Conservation (phyloP, 2,888 invertebrate genomes). For the Cinara cedri region DNA sequence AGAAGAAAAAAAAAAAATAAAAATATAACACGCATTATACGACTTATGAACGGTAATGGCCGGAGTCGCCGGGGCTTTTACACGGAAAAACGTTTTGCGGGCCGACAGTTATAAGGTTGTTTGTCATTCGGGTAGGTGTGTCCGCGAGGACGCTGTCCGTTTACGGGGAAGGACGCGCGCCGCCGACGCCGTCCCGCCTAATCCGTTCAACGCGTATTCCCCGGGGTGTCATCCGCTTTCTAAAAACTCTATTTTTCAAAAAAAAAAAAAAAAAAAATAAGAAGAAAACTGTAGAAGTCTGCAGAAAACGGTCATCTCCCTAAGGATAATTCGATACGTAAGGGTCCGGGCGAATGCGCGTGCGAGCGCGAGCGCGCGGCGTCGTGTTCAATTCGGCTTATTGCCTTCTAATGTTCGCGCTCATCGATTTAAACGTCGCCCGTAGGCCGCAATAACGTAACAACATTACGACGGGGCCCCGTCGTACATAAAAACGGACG, state of each 20-base stretch:
- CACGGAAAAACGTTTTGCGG: constrained; percentile 44
- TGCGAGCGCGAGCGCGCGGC: neutral
- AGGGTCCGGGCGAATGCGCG: neutral
- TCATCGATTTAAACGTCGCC: constrained; percentile 48
- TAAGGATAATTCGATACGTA: constrained; percentile 40
- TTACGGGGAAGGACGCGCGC: neutral
- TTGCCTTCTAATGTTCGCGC: constrained; percentile 52
- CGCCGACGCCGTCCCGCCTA: neutral
- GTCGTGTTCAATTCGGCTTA: constrained; percentile 43
- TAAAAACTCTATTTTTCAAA: constrained; percentile 49
- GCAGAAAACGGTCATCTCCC: constrained; percentile 44
- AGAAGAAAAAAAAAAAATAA: constrained; percentile 19
- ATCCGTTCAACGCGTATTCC: constrained; percentile 35
- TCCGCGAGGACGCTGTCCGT: constrained; percentile 30
- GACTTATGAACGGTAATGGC: constrained; percentile 36
- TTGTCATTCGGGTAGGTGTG: constrained; percentile 54
- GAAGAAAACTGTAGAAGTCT: constrained; percentile 37
- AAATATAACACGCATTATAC: constrained; percentile 26
- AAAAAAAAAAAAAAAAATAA: constrained; percentile 30
- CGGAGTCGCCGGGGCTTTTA: constrained; percentile 26
- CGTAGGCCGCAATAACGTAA: constrained; percentile 32
- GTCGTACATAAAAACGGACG: constrained; percentile 32
- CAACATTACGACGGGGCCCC: neutral
- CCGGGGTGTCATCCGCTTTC: constrained; percentile 50
- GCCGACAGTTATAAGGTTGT: constrained; percentile 41